A percentile compares a stretch with the other conserved stretches of the same genome.
These are phyloP conservation scores for Bombyx mori DNA, from an alignment of 1,140 invertebrate species.

Conservation along the genomic window DNA sequence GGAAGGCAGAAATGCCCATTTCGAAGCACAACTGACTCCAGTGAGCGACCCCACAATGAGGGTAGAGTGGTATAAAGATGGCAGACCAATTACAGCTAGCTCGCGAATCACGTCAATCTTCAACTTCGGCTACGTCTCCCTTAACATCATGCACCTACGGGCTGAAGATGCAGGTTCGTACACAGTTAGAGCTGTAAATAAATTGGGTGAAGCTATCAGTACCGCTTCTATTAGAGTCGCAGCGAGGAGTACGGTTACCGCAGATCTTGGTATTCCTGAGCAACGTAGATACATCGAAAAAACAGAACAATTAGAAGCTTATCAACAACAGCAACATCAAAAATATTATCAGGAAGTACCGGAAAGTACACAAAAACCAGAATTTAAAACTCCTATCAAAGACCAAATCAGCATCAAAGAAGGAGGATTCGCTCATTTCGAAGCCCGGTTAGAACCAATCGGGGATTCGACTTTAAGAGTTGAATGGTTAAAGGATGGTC, in stretches of 20 bases:
- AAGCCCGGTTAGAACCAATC: constrained; percentile 93
- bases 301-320: constrained; percentile 93
- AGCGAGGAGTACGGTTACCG: constrained; percentile 83
- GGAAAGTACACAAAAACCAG: constrained; percentile 84
- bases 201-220: constrained; percentile 87
- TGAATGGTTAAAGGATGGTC: constrained; percentile 96
- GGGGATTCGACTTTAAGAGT: constrained; percentile 93
- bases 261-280: constrained; percentile 91
- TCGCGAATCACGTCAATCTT: constrained; percentile 96
- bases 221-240: constrained; percentile 84
- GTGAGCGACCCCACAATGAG: constrained; percentile 97
- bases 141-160: constrained; percentile 97
- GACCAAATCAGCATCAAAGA: constrained; percentile 91
- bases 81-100: constrained; percentile 91
- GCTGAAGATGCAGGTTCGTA: constrained; percentile 94
- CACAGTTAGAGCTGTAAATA: constrained; percentile 90
- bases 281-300: constrained; percentile 94
- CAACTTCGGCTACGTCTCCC: constrained; percentile 98
- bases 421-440: constrained; percentile 95
- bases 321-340: constrained; percentile 83
- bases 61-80: constrained; percentile 99
- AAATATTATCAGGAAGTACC: constrained; percentile 83
- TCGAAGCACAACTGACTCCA: constrained; percentile 94
- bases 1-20: constrained; percentile 93
- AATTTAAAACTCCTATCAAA: constrained; percentile 94